Evolutionary conservation across 2,113 vertebrate species (phyloP), one percentile per base, ranked within the genome.

Genomic region (Scophthalmus maximus): DNA sequence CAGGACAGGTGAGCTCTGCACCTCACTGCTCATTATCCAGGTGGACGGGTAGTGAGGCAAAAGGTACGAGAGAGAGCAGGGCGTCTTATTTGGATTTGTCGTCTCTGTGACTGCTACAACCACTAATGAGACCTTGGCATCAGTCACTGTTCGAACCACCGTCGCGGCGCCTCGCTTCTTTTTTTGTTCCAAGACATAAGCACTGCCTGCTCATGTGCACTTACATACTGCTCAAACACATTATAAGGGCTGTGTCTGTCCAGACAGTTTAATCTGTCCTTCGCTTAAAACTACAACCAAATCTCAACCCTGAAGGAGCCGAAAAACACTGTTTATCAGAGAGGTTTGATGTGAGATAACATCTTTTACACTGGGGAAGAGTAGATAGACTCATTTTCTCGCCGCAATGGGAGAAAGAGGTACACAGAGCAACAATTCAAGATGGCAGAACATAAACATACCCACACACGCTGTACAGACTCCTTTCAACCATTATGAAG

Each of bases 1-100:
- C 59, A 68, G 52, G 71, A 75, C 68, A 78, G 70, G 76, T 77
- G 88, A 79, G 46, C 60, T 76, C 30, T 60, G 47, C 61, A 34
- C 47, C 64, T 65, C 46, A 42, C 52, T 57, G 73, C 74, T 89
- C 76, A 86, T 92, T 90, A 90, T 74, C 64, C 50, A 14, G 72
- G 53, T 17, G 29, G 73, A 85, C 69, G 81, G 65, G 55, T 32
- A 68, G 66, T 73, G 57, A 49, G 68, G 38, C 29, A 62, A 76
- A 80, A 70, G 59, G 62, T 57, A 44, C 2, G 6, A 56, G 26
- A 36, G 50, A 47, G 30, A 65, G 47, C 7, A 36, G 36, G 56
- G 22, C 20, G 53, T 32, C 42, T 58, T 22, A 20, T 79, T 63
- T 9, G 11, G 38, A 46, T 60, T 49, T 44, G 63, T 76, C 22